Conservation (phyloP, 2,797 vertebrate genomes). For the Thunnus albacares region DNA sequence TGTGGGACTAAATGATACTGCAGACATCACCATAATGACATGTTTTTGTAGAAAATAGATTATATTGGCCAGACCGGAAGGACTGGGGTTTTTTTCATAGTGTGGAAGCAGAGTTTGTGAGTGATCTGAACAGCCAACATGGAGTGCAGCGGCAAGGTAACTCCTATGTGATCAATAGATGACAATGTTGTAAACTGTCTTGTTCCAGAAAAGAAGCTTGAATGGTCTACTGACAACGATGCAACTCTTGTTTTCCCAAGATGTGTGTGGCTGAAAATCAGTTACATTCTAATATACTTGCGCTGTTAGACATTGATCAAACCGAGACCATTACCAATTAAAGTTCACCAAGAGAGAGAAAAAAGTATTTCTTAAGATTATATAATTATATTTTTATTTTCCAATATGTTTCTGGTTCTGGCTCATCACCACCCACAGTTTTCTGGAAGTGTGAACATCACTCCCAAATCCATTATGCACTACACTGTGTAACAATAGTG, state of each 20-base stretch:
- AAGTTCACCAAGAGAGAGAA: too few species aligned
- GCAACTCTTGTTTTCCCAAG: neutral
- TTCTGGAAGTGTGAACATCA: too few species aligned
- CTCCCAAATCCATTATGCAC: too few species aligned
- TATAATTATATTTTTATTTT: too few species aligned
- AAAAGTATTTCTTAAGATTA: too few species aligned
- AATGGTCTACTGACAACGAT: neutral
- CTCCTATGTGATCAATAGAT: constrained; percentile 13
- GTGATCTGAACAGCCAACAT: constrained; percentile 54
- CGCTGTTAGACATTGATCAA: too few species aligned
- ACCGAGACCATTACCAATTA: too few species aligned
- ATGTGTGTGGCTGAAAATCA: neutral
- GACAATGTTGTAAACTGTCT: neutral
- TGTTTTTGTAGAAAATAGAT: constrained; percentile 21
- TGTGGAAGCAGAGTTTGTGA: constrained; percentile 15
- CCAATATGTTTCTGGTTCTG: too few species aligned
- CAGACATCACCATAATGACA: constrained; percentile 2
- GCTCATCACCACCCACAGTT: too few species aligned
- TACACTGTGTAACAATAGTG: too few species aligned
- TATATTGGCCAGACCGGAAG: neutral
- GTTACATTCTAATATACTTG: too few species aligned
- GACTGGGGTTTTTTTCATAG: constrained; percentile 9
- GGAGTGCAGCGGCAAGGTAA: constrained; percentile 83
- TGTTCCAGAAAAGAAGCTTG: neutral
- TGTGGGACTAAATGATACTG: constrained; percentile 16